phyloP scores from a whole-genome alignment of 2,888 invertebrate species.

The Tipula vernalis region DNA sequence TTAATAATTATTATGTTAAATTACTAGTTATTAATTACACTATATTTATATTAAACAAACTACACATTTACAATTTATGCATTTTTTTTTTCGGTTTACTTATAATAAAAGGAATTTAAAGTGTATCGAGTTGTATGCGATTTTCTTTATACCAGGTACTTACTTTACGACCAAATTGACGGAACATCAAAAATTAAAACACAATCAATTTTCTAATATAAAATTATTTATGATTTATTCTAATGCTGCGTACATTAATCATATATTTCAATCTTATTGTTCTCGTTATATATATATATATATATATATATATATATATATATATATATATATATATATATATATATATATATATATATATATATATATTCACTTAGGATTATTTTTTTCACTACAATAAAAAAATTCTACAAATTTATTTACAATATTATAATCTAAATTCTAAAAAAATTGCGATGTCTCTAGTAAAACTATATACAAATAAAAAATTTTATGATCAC shows the following conservation, averaged over 20 bases:
- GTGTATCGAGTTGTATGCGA: too few relatives aligned
- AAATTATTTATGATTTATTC: background rate
- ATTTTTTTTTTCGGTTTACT: too few relatives aligned
- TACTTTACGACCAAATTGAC: too few relatives aligned
- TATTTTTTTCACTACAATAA: background rate
- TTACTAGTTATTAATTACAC: too few relatives aligned
- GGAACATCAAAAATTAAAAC: background rate
- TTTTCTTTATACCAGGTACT: too few relatives aligned
- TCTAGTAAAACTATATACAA: background rate
- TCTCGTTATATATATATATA: background rate
- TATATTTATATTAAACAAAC: too few relatives aligned
- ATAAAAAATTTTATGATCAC: background rate
- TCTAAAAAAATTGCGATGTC: background rate
- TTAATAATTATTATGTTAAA: too few relatives aligned
- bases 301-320: too few relatives aligned
- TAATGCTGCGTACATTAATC: background rate
- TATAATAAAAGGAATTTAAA: too few relatives aligned
- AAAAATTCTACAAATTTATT: background rate
- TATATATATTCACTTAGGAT: background rate
- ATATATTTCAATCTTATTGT: background rate
- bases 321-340: background rate
- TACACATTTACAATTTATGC: too few relatives aligned
- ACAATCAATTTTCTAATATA: background rate
- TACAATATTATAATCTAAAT: background rate
- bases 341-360: too few relatives aligned